phyloP scores from a whole-genome alignment of 2,113 vertebrate genomes.

The Cyphomyrus plagiostoma region DNA sequence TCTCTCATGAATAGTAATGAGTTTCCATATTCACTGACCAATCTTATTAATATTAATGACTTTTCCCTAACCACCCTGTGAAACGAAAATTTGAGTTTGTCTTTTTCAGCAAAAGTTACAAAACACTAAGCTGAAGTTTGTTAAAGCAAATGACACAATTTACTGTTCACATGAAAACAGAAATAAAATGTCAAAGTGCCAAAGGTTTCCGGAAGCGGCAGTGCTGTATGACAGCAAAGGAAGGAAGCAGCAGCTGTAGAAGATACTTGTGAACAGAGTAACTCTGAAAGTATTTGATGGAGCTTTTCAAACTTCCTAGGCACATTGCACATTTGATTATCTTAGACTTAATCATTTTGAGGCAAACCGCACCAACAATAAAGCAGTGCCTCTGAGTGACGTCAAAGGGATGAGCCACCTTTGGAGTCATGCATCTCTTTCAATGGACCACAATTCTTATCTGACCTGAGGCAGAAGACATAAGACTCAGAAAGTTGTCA shows the following conservation, averaged over 20 bases:
- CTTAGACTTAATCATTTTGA: background rate
- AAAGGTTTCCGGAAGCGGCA: background rate
- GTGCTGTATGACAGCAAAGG: background rate
- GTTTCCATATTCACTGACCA: too few relatives aligned
- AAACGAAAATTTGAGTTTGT: too few relatives aligned
- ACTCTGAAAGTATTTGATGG: background rate
- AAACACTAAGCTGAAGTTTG: too few relatives aligned
- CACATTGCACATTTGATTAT: background rate
- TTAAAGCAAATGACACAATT: too few relatives aligned
- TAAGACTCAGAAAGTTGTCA: background rate
- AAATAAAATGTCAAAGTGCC: too few relatives aligned
- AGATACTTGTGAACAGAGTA: background rate
- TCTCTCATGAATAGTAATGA: too few relatives aligned
- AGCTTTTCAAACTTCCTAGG: background rate
- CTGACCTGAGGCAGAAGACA: background rate
- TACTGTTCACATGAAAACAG: too few relatives aligned
- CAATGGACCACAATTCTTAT: background rate
- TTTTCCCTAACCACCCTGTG: too few relatives aligned
- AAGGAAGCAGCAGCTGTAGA: background rate
- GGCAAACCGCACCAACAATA: background rate
- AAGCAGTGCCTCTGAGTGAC: background rate
- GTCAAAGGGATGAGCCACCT: background rate
- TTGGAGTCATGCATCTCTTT: background rate
- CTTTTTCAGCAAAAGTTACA: too few relatives aligned
- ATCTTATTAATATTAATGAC: too few relatives aligned